Evolutionary conservation across 2,113 vertebrate genomes (phyloP), one percentile per base, ranked within the genome.

Genomic region (Nycticorax nycticorax): DNA sequence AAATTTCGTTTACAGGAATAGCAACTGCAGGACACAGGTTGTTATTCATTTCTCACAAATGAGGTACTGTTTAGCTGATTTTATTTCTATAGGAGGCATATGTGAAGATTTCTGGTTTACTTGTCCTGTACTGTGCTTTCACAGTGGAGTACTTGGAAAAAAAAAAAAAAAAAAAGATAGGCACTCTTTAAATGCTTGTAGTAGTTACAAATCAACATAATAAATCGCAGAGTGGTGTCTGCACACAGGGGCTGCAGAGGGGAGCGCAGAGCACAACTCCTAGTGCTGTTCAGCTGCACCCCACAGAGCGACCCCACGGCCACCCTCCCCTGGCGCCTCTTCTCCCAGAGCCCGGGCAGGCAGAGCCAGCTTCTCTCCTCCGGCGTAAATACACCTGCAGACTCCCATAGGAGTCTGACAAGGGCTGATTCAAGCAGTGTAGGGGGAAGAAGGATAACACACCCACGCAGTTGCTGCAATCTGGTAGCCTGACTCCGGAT

Each of bases 191-290:
- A 82, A 52, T 52, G 19, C 10, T 59, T 64, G 19, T 30, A 56
- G 48, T 8, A n/a, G 30, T 55, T 83, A 73, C 35, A 74, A 62
- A 67, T 22, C 11, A 73, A n/a, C 12, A 33, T 5, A 52, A 56
- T 9, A 53, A 77, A 50, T 48, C 0, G 5, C 55, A 56, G 27
- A 74, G 26, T 14, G 28, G 14, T 43, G 19, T 35, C 79, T 62
- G 55, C 17, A 52, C 24, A 37, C 1, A 7, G 1, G 1, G 0
- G 0, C 19, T 77, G 33, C 39, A 27, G 47, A 9, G 0, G 0
- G 43, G 20, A 75, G 35, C 0, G 1, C 24, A 50, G 15, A 59
- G 26, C 41, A 66, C 24, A 74, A 59, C 33, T 56, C 47, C 68
- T 33, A 11, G 20, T 56, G 39, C 35, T 74, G 32, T 43, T 77